These are phyloP conservation scores for Brachylomia viminalis DNA, from an alignment of 2,888 invertebrate species.

Conservation along the genomic window DNA sequence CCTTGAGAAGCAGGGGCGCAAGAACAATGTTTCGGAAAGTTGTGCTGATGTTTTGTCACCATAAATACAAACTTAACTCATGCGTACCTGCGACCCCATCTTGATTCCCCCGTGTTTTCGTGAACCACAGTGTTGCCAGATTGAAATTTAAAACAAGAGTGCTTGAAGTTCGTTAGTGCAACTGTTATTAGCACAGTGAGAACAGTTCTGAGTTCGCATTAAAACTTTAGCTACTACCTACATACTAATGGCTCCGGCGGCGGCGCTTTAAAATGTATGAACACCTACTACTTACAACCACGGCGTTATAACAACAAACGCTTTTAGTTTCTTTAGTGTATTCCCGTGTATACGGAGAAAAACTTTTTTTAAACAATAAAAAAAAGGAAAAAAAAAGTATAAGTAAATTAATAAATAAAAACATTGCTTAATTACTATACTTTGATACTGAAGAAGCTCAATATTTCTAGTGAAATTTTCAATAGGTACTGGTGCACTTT, in stretches of 20 bases:
- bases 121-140: constrained; percentile 58
- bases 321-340: constrained; percentile 38
- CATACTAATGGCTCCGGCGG: constrained; percentile 53
- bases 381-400: no score
- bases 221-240: constrained; percentile 62
- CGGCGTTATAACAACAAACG: constrained; percentile 43
- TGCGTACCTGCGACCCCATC: constrained; percentile 4
- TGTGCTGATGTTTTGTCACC: constrained; percentile 18
- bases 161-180: constrained; percentile 67
- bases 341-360: not conserved
- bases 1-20: not conserved
- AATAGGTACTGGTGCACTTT: not conserved
- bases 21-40: constrained; percentile 26
- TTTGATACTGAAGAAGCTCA: not conserved
- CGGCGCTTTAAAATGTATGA: constrained; percentile 24
- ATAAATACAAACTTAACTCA: constrained; percentile 35
- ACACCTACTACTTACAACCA: constrained; percentile 16
- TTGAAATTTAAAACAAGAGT: constrained; percentile 73
- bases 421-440: no score
- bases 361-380: no score
- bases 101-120: constrained; percentile 26
- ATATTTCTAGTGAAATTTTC: not conserved
- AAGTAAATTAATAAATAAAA: no score
- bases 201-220: constrained; percentile 61
- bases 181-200: constrained; percentile 65